Percentiles rank a stretch among this genome's conserved stretches.
phyloP scores from a whole-genome alignment of 2,797 vertebrate genomes.

The Melanotaenia parkinsoni region DNA sequence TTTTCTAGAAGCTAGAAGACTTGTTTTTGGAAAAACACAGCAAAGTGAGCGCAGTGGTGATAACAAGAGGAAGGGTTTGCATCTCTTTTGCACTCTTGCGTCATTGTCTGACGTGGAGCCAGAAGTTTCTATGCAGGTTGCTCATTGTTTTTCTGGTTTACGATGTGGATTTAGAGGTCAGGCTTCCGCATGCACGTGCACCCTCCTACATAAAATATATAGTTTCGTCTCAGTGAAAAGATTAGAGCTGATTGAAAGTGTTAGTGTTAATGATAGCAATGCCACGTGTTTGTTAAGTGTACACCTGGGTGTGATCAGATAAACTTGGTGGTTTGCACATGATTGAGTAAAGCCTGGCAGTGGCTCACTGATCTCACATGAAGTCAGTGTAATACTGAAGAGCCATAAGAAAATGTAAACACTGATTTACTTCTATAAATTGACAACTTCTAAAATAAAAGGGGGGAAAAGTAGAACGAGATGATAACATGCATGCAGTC shows the following conservation, averaged over 20 bases:
- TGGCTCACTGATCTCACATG: not conserved
- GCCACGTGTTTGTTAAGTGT: slow-evolving; percentile 67
- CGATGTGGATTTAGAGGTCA: not conserved
- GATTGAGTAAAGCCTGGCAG: no score
- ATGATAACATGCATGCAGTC: not conserved
- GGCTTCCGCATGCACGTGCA: not conserved
- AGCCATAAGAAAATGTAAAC: no score
- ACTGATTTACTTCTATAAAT: no score
- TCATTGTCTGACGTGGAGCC: slow-evolving; percentile 40
- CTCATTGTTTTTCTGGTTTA: slow-evolving; percentile 5
- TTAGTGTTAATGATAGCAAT: slow-evolving; percentile 25
- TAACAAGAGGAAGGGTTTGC: slow-evolving; percentile 4
- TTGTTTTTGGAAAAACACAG: not conserved
- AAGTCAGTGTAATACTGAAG: not conserved
- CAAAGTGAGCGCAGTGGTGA: not conserved
- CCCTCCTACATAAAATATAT: not conserved
- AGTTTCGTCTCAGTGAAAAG: not conserved
- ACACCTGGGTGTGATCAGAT: slow-evolving; percentile 41
- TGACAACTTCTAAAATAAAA: not conserved
- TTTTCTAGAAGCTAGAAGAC: not conserved
- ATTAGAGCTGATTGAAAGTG: no score
- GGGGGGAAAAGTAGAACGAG: no score
- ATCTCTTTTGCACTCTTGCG: slow-evolving; percentile 44
- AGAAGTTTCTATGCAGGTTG: slow-evolving; percentile 52
- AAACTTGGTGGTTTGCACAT: not conserved